These are phyloP conservation scores for Daboia siamensis DNA, from an alignment of 2,113 vertebrate species.

Conservation along the genomic window DNA sequence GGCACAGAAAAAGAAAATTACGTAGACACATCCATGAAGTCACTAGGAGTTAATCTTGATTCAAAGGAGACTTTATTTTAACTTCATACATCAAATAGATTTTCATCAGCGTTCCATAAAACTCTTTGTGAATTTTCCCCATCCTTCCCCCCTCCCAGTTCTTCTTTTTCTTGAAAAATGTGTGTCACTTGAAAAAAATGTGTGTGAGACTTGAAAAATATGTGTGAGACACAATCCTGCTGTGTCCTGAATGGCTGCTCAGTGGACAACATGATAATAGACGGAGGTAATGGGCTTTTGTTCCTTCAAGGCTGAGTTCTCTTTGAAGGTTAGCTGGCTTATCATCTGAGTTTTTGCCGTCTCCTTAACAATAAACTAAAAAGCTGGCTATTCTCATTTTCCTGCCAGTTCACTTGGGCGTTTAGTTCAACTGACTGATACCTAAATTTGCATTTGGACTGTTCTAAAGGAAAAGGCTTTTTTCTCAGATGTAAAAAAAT, in stretches of 20 bases:
- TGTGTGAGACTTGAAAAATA: neutral
- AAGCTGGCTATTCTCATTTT: neutral
- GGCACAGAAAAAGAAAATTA: neutral
- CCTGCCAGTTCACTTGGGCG: neutral
- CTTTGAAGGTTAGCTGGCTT: neutral
- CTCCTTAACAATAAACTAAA: neutral
- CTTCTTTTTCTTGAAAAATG: neutral
- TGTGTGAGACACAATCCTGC: neutral
- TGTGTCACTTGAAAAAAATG: neutral
- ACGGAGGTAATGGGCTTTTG: neutral
- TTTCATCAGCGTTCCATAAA: neutral
- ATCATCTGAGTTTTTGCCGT: neutral
- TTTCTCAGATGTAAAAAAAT: neutral
- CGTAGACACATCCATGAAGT: neutral
- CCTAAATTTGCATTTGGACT: neutral
- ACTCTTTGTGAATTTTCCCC: neutral
- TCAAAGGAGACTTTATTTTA: neutral
- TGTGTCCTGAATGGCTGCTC: neutral
- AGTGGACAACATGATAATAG: neutral
- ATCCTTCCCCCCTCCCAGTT: neutral
- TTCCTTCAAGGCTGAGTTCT: neutral
- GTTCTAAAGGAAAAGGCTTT: neutral
- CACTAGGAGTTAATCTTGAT: neutral
- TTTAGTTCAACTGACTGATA: neutral
- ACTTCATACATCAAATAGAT: neutral